phyloP scores from a whole-genome alignment of 2,888 invertebrate species.

The Cephus pygmeus region DNA sequence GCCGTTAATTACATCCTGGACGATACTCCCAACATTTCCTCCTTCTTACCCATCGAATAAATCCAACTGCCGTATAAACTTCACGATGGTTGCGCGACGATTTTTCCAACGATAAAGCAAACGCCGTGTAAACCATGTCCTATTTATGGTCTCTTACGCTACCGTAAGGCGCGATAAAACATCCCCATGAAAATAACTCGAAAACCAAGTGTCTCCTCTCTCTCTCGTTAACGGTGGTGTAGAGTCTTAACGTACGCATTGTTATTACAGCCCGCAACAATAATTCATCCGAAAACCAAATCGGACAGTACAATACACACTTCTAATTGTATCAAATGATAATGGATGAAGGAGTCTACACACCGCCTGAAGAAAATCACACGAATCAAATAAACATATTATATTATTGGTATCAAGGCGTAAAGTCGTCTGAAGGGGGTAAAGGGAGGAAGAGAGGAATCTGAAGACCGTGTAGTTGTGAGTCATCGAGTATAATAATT shows the following conservation, averaged over 20 bases:
- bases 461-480: neutral
- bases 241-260: constrained; percentile 1
- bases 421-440: neutral
- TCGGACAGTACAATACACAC: neutral
- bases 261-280: constrained; percentile 18
- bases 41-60: neutral
- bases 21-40: neutral
- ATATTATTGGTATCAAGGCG: neutral
- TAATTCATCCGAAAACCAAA: constrained; percentile 9
- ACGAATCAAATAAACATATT: neutral
- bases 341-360: neutral
- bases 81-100: neutral
- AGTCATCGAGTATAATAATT: neutral
- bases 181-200: constrained; percentile 5
- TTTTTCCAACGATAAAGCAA: constrained; percentile 5
- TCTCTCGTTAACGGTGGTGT: neutral
- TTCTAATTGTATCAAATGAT: neutral
- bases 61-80: neutral
- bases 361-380: neutral
- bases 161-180: constrained; percentile 7
- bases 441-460: neutral
- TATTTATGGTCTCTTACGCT: constrained; percentile 15
- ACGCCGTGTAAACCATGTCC: constrained; percentile 5
- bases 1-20: neutral
- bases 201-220: neutral